Evolutionary conservation across 2,113 vertebrate species (phyloP).

Genomic region (Jacana jacana): DNA sequence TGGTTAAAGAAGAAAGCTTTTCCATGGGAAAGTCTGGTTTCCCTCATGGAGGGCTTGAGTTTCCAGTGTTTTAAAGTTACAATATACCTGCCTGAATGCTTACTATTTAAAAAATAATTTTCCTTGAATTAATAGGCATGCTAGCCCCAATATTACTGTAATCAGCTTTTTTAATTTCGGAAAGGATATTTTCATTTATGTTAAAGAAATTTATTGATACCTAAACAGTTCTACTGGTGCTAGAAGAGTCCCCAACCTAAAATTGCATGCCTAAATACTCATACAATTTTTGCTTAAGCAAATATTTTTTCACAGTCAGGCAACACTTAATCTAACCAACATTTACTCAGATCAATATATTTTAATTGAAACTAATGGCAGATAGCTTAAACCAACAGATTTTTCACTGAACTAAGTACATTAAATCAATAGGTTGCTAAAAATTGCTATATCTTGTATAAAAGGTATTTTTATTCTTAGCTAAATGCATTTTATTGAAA

Average conservation of each 20-base stretch:
- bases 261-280: constrained; percentile 3
- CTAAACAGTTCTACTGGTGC: background rate
- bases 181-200: constrained; percentile 10
- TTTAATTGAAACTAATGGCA: constrained; percentile 80
- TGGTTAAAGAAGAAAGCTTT: background rate
- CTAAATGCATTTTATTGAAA: constrained; percentile 51
- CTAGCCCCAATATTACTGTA: background rate
- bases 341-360: constrained; percentile 75
- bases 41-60: background rate
- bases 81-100: background rate
- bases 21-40: background rate
- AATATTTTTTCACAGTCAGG: constrained; percentile 60
- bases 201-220: constrained; percentile 23
- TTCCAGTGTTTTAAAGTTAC: background rate
- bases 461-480: constrained; percentile 67
- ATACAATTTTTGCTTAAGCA: constrained; percentile 56
- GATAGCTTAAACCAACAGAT: constrained; percentile 76
- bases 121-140: background rate
- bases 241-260: background rate
- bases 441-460: constrained; percentile 65
- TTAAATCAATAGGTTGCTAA: constrained; percentile 76
- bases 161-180: background rate
- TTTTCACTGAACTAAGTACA: constrained; percentile 72
- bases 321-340: constrained; percentile 72
- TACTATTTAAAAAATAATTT: background rate